Base-by-base conservation (phyloP, 2,797 vertebrate genomes). In the Xenentodon cancila region DNA sequence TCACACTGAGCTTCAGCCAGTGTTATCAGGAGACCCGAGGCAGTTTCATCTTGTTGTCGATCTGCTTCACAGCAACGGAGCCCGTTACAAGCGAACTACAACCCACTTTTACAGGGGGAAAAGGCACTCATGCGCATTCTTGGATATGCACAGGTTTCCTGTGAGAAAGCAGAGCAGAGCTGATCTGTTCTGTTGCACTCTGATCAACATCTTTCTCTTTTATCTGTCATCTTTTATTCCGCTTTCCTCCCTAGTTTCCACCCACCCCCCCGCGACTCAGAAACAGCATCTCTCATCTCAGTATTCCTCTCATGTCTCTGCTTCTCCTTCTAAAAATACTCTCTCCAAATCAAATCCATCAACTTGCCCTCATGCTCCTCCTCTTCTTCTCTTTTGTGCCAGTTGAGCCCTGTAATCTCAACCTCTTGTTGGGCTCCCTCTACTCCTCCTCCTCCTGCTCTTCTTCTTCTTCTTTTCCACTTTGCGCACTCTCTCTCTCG, bases 301-400 rank as follows among this genome's bases (percentile, higher is more conserved):
- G 59, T 70, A 84, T 87, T 85, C 80, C 63, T 73, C 72, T 77
- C 69, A 50, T 85, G 79, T 78, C 68, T 71, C 67, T 3, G 62
- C 71, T 84, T 71, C 67, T 81, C 68, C 79, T 81, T 77, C 85
- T 89, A 91, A 89, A 91, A 92, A 88, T 87, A 87, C 70, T 84
- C 88, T 68, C 72, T 77, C 79, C 60, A 84, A 88, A 82, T 91
- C 79, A 87, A 79, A 90, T 88, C 68, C 87, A 84, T 89, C 85
- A 89, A 90, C 88, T 91, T 88, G 73, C 76, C 67, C 73, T 71
- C 68, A 43, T 7, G 73, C 87, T 87, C 83, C 84, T 81, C 81
- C 72, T 84, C 71, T 67, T 84, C 71, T 60, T 69, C 66, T 57
- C 53, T 77, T 66, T 69, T 2, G 45, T 82, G 80, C 79, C 82